Base-by-base conservation (phyloP, 2,888 invertebrate genomes). In the Eilema depressum region DNA sequence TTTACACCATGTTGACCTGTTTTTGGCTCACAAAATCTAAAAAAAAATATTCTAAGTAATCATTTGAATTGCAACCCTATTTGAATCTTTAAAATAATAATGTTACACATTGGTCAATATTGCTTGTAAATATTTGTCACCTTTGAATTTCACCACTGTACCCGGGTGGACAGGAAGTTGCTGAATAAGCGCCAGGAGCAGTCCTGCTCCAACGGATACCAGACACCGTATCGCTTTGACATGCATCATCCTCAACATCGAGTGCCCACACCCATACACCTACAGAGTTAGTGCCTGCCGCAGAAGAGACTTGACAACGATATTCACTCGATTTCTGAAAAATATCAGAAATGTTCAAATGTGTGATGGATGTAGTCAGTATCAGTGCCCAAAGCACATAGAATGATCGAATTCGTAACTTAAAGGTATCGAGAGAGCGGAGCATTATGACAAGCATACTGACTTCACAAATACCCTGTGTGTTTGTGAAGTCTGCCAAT, bases 291-390 rank as follows among this genome's bases (percentile, higher is more conserved):
- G 96, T 86, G 77, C 96, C 86, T 77, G 86, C 96, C 83, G 92
- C 96, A 85, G 89, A 96, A 73, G 95, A 93, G 0, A 97, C 97
- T 84, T 97, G 96, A 86, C 98, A 98, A 0, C 97, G 96, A 85
- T 97, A 98, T 80, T 97, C 97, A 0, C 97, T 96, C 0, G 97
- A 97, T 96, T 97, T 97, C 97, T 98, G 53, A 23, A 63, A 89
- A 72, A 63, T n/a, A 23, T 57, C 28, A 23, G 47, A 28, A 4
- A 7, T 37, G 8, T n/a, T 20, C 20, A 8, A n/a, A 20, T 5
- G 1, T n/a, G 0, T 23, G 3, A 0, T 37, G 3, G 33, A 59
- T 26, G 28, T 12, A 17, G 17, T 57, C 5, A 53, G 53, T n/a
- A 2, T 53, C n/a, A 3, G n/a, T 17, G 12, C 12, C 33, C 33